Conservation (phyloP, 1,140 invertebrate species). For the Anastrepha obliqua region DNA sequence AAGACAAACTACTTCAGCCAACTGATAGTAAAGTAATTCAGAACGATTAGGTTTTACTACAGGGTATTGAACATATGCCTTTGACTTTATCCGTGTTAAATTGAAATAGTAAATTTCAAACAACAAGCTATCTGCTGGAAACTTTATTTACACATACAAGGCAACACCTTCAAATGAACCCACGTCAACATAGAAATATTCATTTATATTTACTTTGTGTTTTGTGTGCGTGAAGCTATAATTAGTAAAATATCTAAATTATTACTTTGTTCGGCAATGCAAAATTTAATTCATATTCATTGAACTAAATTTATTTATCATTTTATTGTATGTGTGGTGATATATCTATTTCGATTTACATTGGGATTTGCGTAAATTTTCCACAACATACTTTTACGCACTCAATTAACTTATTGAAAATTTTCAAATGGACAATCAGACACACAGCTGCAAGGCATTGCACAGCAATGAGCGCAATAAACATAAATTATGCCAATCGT, state of each 20-base stretch:
- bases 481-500: constrained; percentile 35
- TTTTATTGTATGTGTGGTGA: not conserved
- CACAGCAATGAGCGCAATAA: not conserved
- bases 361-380: constrained; percentile 45
- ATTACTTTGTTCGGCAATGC: not conserved
- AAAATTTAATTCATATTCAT: constrained; percentile 8
- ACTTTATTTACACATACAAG: not conserved
- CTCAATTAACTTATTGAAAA: constrained; percentile 51
- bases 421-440: constrained; percentile 8
- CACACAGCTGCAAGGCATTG: not conserved
- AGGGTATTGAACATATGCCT: too few relatives aligned
- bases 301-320: constrained; percentile 1
- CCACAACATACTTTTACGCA: constrained; percentile 24
- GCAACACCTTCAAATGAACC: not conserved
- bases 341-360: not conserved
- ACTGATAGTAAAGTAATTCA: too few relatives aligned
- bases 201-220: constrained; percentile 8
- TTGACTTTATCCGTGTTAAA: not conserved
- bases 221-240: not conserved
- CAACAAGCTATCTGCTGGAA: not conserved
- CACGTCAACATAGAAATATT: not conserved
- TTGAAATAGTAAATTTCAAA: constrained; percentile 51
- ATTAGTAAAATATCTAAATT: constrained; percentile 52
- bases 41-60: too few relatives aligned
- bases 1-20: too few relatives aligned